Conservation (phyloP, 2,797 vertebrate species). For the Carcharodon carcharias region DNA sequence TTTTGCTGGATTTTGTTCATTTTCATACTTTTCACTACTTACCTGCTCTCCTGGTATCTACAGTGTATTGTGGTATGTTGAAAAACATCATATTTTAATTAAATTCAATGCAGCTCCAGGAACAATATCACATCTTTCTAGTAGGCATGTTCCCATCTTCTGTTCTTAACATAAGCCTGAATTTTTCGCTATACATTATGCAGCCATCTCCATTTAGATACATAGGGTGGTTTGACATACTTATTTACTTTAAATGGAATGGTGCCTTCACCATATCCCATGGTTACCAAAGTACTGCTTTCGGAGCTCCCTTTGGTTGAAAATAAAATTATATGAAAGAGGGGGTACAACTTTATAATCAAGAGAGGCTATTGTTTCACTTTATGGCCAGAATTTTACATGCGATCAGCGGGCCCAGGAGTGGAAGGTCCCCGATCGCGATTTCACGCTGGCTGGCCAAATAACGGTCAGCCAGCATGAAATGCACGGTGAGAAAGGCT, state of each 20-base stretch:
- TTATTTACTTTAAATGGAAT: neutral
- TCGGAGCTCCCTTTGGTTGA: too few species aligned
- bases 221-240: neutral
- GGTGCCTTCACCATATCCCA: neutral
- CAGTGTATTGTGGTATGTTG: neutral
- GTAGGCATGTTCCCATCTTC: neutral
- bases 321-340: neutral
- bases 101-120: neutral
- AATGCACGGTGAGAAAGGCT: too few species aligned
- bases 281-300: too few species aligned
- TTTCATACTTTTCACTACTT: neutral
- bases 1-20: neutral
- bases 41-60: neutral
- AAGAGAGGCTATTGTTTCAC: neutral
- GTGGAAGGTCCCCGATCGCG: too few species aligned
- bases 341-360: neutral
- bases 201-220: neutral
- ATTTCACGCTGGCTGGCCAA: too few species aligned
- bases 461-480: too few species aligned
- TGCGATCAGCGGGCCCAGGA: too few species aligned
- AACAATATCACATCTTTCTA: neutral
- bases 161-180: neutral
- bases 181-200: neutral
- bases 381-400: neutral
- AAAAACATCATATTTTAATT: neutral